Evolutionary conservation across 1,140 invertebrate genomes (phyloP).

Genomic region (Aleiodes sp.): DNA sequence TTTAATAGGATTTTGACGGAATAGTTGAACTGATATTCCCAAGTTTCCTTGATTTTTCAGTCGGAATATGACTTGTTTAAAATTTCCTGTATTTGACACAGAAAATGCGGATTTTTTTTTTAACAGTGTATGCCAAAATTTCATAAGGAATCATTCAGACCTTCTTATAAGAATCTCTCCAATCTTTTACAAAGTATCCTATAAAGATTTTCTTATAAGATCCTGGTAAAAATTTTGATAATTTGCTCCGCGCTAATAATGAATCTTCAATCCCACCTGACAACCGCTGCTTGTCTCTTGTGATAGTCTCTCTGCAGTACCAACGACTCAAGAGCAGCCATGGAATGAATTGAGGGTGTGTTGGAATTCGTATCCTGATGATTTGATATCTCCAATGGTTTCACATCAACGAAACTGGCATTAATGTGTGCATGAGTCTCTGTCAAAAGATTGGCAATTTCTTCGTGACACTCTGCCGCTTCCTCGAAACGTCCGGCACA

Average conservation of each 20-base stretch:
- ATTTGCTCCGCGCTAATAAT: neutral
- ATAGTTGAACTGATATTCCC: too few species aligned
- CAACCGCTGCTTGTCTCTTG: conserved; percentile 67
- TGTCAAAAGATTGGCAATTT: conserved; percentile 68
- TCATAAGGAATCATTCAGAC: too few species aligned
- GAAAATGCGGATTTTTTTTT: too few species aligned
- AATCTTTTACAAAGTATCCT: too few species aligned
- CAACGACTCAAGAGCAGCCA: conserved; percentile 68
- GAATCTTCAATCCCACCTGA: conserved; percentile 50
- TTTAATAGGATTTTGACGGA: too few species aligned
- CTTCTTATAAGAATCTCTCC: too few species aligned
- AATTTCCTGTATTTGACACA: too few species aligned
- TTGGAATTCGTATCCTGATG: conserved; percentile 32
- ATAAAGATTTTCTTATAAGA: too few species aligned
- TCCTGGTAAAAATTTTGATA: neutral
- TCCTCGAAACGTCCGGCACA: conserved; percentile 70
- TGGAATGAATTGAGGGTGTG: conserved; percentile 43
- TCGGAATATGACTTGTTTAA: too few species aligned
- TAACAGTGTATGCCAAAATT: too few species aligned
- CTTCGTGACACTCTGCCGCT: conserved; percentile 72
- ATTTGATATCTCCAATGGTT: conserved; percentile 38
- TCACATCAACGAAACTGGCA: conserved; percentile 57
- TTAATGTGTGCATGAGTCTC: conserved; percentile 64
- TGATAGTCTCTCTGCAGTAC: conserved; percentile 72
- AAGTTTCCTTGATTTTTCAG: too few species aligned